Conservation (phyloP, 2,888 invertebrate genomes). For the Drosophila anomalata region DNA sequence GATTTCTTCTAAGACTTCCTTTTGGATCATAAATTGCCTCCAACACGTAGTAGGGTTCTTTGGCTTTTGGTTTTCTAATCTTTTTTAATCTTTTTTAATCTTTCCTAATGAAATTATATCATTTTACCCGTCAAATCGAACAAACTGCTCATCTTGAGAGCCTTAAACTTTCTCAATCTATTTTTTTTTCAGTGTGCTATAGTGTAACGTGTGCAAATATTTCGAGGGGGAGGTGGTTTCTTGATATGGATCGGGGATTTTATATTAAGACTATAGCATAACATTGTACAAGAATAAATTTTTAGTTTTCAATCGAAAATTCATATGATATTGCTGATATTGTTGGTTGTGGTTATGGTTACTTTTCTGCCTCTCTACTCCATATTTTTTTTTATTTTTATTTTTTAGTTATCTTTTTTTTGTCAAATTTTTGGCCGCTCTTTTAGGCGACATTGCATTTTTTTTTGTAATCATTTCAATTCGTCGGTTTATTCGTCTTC, state of each 20-base stretch:
- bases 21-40: slow-evolving; percentile 34
- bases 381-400: slow-evolving; percentile 11
- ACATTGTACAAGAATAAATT: slow-evolving; percentile 59
- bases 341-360: slow-evolving; percentile 81
- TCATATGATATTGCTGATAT: slow-evolving; percentile 84
- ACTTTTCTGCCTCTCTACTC: slow-evolving; percentile 22
- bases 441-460: slow-evolving; percentile 60
- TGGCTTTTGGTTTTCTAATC: background rate
- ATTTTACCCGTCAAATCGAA: slow-evolving; percentile 44
- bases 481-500: slow-evolving; percentile 88
- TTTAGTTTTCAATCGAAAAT: slow-evolving; percentile 44
- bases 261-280: slow-evolving; percentile 23
- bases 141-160: slow-evolving; percentile 3
- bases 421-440: slow-evolving; percentile 63
- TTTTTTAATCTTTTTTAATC: background rate
- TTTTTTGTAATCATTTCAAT: slow-evolving; percentile 23
- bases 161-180: slow-evolving; percentile 12
- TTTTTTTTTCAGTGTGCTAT: slow-evolving; percentile 25
- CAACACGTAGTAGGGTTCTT: slow-evolving; percentile 41
- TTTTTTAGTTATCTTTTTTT: slow-evolving; percentile 46
- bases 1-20: slow-evolving; percentile 2
- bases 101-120: background rate
- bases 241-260: slow-evolving; percentile 30
- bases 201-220: slow-evolving; percentile 38
- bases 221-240: slow-evolving; percentile 36